Evolutionary conservation across 2,113 vertebrate genomes (phyloP).

Genomic region (Oncorhynchus mykiss): DNA sequence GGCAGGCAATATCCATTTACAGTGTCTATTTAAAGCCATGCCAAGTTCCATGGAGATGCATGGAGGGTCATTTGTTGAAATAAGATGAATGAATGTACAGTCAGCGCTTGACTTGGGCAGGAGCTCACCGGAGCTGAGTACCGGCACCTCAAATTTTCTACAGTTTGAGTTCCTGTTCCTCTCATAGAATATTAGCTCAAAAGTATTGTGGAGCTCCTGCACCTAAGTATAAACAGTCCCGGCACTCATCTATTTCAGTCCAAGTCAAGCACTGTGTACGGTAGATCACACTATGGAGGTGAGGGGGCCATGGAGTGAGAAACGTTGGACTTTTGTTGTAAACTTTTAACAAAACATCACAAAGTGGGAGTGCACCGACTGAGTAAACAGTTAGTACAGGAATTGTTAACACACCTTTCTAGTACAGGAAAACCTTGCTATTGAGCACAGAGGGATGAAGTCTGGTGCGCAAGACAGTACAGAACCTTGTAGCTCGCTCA

Average conservation of each 20-base stretch:
- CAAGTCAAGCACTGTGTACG: no score
- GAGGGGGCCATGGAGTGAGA: background rate
- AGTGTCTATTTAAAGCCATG: slow-evolving; percentile 35
- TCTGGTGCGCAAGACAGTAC: no score
- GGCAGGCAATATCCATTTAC: slow-evolving; percentile 11
- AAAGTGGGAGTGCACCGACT: background rate
- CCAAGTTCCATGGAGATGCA: slow-evolving; percentile 17
- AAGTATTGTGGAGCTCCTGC: no score
- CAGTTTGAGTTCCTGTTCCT: no score
- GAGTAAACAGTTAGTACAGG: background rate
- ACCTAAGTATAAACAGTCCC: no score
- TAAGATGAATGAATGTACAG: slow-evolving; percentile 44
- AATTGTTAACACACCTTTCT: background rate
- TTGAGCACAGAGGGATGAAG: no score
- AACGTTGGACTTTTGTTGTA: slow-evolving; percentile 16
- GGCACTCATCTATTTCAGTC: no score
- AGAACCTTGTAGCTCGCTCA: no score
- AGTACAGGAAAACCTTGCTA: background rate
- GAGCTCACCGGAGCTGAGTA: no score
- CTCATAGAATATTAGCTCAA: no score
- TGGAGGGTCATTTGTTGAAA: slow-evolving; percentile 37
- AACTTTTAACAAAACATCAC: slow-evolving; percentile 32
- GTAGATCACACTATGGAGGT: slow-evolving; percentile 33
- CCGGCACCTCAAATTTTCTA: no score
- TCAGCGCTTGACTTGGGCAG: no score